Conservation (phyloP, 2,888 invertebrate genomes). For the Endomychus coccineus region DNA sequence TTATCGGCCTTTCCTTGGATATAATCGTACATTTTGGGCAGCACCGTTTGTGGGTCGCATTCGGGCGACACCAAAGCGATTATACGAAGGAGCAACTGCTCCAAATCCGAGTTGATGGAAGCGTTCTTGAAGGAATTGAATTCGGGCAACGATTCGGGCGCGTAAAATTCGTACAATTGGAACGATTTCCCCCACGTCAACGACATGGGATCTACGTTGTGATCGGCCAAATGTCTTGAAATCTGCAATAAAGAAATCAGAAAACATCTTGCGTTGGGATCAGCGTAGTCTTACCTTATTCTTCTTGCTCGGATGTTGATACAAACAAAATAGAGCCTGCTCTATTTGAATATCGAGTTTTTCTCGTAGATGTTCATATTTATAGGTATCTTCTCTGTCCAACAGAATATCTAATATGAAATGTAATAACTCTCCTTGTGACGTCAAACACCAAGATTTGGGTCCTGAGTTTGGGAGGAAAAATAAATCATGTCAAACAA, state of each 20-base stretch:
- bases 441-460: constrained; percentile 67
- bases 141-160: constrained; percentile 70
- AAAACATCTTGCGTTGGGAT: constrained; percentile 1
- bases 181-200: constrained; percentile 69
- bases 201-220: constrained; percentile 61
- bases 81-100: constrained; percentile 64
- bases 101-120: constrained; percentile 77
- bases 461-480: constrained; percentile 45
- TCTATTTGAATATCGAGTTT: constrained; percentile 74
- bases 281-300: constrained; percentile 45
- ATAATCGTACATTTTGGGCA: constrained; percentile 58
- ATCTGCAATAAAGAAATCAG: constrained; percentile 34
- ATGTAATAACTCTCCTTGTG: constrained; percentile 69
- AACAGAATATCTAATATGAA: constrained; percentile 69
- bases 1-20: constrained; percentile 50
- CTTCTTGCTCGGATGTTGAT: constrained; percentile 70
- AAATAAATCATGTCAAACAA: too few relatives aligned
- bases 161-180: constrained; percentile 73
- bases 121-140: constrained; percentile 68
- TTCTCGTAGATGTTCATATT: constrained; percentile 55
- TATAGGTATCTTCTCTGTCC: constrained; percentile 60
- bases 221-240: constrained; percentile 62
- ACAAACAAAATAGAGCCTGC: constrained; percentile 80
- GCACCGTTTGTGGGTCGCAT: constrained; percentile 56
- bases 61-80: constrained; percentile 60